phyloP scores from a whole-genome alignment of 1,140 invertebrate species.

The Zophobas morio region DNA sequence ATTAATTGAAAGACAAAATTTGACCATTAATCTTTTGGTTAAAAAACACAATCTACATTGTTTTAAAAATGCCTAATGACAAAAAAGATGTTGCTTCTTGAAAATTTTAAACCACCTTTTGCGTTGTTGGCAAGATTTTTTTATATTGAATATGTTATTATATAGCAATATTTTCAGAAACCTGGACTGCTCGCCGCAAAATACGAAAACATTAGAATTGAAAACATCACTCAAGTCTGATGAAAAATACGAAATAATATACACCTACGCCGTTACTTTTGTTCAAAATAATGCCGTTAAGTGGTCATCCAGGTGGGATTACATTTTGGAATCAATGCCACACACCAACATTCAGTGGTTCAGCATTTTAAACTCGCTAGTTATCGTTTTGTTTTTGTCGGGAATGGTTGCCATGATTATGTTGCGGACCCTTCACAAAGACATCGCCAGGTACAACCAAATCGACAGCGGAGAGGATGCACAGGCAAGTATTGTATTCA shows the following conservation, averaged over 20 bases:
- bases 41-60: too few relatives aligned
- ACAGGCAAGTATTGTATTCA: slow-evolving; percentile 68
- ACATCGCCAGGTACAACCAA: slow-evolving; percentile 99
- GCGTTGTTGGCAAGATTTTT: neutral
- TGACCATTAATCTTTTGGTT: too few relatives aligned
- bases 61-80: too few relatives aligned
- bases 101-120: neutral
- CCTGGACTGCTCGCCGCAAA: slow-evolving; percentile 15
- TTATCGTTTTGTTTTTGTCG: slow-evolving; percentile 91
- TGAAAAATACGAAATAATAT: slow-evolving; percentile 80
- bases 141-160: slow-evolving; percentile 1
- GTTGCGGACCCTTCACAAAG: slow-evolving; percentile 96
- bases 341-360: slow-evolving; percentile 99
- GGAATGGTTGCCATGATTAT: slow-evolving; percentile 99
- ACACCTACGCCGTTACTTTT: slow-evolving; percentile 92
- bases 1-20: too few relatives aligned
- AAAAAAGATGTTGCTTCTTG: too few relatives aligned
- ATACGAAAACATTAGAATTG: slow-evolving; percentile 1
- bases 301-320: slow-evolving; percentile 99
- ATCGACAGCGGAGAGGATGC: slow-evolving; percentile 97
- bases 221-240: slow-evolving; percentile 49
- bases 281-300: slow-evolving; percentile 88
- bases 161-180: neutral
- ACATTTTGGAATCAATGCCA: slow-evolving; percentile 98
- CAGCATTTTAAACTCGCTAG: slow-evolving; percentile 91